These are phyloP conservation scores for Urocolius indicus DNA, from an alignment of 2,113 vertebrate species.

Conservation along the genomic window DNA sequence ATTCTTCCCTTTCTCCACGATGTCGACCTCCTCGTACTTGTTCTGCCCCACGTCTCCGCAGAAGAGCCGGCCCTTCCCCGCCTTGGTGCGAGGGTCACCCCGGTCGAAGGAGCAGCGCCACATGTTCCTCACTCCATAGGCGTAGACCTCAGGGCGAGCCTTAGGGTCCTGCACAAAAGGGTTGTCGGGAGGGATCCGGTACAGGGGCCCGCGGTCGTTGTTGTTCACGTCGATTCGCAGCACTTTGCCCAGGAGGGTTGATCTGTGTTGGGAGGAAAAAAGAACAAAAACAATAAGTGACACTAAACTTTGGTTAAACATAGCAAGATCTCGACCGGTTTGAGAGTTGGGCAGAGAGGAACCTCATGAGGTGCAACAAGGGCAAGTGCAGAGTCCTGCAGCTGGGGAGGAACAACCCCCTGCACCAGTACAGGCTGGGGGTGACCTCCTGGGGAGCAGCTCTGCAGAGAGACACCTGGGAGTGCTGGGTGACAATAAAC, in stretches of 20 bases:
- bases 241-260: slow-evolving; percentile 92
- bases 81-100: slow-evolving; percentile 83
- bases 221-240: slow-evolving; percentile 89
- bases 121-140: slow-evolving; percentile 94
- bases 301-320: background rate
- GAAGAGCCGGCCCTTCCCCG: slow-evolving; percentile 91
- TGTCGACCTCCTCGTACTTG: slow-evolving; percentile 94
- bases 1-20: slow-evolving; percentile 90
- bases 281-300: background rate
- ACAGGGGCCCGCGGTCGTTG: slow-evolving; percentile 83
- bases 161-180: slow-evolving; percentile 81
- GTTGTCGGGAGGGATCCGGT: slow-evolving; percentile 89
- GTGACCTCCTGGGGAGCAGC: no score
- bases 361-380: no score
- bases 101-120: slow-evolving; percentile 97
- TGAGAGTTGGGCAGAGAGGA: no score
- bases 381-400: no score
- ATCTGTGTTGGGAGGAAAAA: slow-evolving; percentile 73
- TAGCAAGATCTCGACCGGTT: no score
- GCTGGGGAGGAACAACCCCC: no score
- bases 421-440: no score
- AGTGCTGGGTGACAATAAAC: no score
- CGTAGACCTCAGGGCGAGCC: slow-evolving; percentile 90
- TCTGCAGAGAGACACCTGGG: no score
- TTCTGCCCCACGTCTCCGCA: slow-evolving; percentile 97